Evolutionary conservation across 2,113 vertebrate species (phyloP).

Genomic region (Arizona elegans): DNA sequence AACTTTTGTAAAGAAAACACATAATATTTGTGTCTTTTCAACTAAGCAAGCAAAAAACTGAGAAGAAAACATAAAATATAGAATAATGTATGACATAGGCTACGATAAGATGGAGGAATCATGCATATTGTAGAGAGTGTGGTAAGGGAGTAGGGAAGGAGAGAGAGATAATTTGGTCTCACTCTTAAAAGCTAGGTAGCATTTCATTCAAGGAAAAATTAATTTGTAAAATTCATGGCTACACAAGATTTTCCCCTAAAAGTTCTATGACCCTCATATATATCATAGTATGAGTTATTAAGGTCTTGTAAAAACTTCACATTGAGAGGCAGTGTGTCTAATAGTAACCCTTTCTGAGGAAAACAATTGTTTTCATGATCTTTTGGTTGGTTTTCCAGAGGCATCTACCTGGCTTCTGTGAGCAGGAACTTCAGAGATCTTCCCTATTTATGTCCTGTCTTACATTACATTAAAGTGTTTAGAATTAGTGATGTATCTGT

Average conservation of each 20-base stretch:
- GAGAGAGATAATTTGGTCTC: neutral
- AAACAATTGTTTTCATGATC: neutral
- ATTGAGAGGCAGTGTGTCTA: neutral
- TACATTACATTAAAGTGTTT: neutral
- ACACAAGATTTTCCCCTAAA: neutral
- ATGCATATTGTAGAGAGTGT: neutral
- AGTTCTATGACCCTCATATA: neutral
- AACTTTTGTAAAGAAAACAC: neutral
- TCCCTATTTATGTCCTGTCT: no score
- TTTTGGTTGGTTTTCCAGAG: no score
- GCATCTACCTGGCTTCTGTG: no score
- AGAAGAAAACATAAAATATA: neutral
- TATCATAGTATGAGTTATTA: neutral
- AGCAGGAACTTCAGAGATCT: no score
- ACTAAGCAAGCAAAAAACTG: neutral
- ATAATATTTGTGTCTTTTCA: neutral
- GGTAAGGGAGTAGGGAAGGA: neutral
- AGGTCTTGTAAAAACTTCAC: neutral
- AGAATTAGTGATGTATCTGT: neutral
- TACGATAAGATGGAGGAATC: neutral
- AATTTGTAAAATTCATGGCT: neutral
- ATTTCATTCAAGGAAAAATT: neutral
- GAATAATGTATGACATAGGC: neutral
- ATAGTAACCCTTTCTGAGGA: neutral
- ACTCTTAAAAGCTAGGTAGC: neutral